Evolutionary conservation across 2,888 invertebrate species (phyloP).

Genomic region (Adelphocoris suturalis): DNA sequence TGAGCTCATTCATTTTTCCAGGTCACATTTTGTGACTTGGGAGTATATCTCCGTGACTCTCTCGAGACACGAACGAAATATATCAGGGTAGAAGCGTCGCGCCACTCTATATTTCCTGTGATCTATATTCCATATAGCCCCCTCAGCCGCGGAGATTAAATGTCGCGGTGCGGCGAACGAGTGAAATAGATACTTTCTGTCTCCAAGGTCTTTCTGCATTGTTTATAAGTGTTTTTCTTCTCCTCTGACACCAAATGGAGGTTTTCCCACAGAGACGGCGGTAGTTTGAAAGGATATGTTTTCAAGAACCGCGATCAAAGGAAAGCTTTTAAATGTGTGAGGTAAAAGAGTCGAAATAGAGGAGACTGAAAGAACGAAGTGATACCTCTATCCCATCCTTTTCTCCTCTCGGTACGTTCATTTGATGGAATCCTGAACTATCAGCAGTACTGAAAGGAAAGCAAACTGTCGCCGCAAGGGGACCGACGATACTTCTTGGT

Average conservation of each 20-base stretch:
- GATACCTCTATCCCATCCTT: neutral
- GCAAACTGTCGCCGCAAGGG: too few relatives aligned
- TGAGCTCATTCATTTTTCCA: too few relatives aligned
- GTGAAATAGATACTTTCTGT: neutral
- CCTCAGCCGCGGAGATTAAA: neutral
- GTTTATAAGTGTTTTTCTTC: conserved; percentile 8
- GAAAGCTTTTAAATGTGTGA: conserved; percentile 3
- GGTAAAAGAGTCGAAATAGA: neutral
- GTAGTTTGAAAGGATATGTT: neutral
- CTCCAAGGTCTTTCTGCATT: neutral
- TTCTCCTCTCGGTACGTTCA: too few relatives aligned
- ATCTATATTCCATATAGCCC: conserved; percentile 15
- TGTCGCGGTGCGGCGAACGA: conserved; percentile 1
- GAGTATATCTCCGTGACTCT: too few relatives aligned
- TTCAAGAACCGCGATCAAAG: neutral
- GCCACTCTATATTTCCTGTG: neutral
- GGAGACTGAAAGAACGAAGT: neutral
- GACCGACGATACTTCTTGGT: too few relatives aligned
- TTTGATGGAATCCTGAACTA: too few relatives aligned
- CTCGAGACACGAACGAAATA: neutral
- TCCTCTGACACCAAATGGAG: conserved; percentile 2
- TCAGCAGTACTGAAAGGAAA: too few relatives aligned
- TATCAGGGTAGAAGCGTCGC: neutral
- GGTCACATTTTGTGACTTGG: neutral
- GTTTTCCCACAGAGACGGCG: neutral